Evolutionary conservation across 2,888 invertebrate species (phyloP), one percentile per base, ranked within the genome.

Genomic region (Tuberolachnus salignus): DNA sequence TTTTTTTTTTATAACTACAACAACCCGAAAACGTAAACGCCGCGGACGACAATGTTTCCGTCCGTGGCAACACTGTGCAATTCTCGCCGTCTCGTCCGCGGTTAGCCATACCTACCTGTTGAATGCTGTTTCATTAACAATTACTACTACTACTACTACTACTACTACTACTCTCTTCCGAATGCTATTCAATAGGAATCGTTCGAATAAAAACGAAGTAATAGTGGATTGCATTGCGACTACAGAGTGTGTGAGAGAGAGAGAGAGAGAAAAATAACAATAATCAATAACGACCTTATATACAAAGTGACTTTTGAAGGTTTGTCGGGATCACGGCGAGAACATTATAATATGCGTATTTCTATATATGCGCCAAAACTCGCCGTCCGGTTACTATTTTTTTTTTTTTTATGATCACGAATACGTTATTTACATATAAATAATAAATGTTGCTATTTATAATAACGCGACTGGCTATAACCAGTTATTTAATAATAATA

Each of bases 101-200:
- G 19, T 69, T 69, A 69, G 19, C 19, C 19, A 53, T 19, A 69
- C 34, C 34, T 23, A 69, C 51, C 21, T 34, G 6, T 34, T 34
- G 34, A 34, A 34, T 34, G 34, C 34, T 34, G 34, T 53, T 69
- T 69, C 67, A 69, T 53, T 53, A 69, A 69, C 51, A 34, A 34
- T 6, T 34, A 34, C 34, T 34, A 34, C 34, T 34, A 34, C 34
- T 34, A 34, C 34, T 34, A 34, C 67, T 34, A 53, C 26, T 26
- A 21, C 4, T 3, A 16, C 13, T 13, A 13, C 2, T 46, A 46
- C 67, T 34, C 26, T 69, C 67, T 53, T 42, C 42, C 69, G 10
- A 63, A n/a, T 42, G n/a, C 61, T 1, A 21, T 69, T 55, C 69
- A 69, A 69, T 53, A 53, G 46, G 2, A 8, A 26, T 19, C 44